phyloP scores from a whole-genome alignment of 2,888 invertebrate genomes.

The Chesias legatella region DNA sequence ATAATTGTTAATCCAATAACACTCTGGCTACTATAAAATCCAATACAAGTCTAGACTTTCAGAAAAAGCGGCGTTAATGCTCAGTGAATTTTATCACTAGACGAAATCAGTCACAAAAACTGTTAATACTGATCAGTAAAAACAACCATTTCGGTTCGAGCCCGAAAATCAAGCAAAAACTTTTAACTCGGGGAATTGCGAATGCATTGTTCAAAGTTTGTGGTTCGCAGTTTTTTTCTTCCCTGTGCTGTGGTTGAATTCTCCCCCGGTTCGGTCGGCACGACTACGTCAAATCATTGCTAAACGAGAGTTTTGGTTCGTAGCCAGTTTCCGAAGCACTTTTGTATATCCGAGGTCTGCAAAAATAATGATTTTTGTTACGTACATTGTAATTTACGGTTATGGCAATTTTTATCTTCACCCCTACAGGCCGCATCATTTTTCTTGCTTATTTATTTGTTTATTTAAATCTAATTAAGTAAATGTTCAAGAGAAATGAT shows the following conservation, averaged over 20 bases:
- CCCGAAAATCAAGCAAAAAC: slow-evolving; percentile 20
- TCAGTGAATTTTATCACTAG: neutral
- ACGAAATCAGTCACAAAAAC: slow-evolving; percentile 1
- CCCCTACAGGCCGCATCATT: too few relatives aligned
- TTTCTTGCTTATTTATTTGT: too few relatives aligned
- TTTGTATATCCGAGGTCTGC: slow-evolving; percentile 35
- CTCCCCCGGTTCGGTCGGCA: slow-evolving; percentile 21
- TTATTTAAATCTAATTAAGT: too few relatives aligned
- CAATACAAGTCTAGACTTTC: too few relatives aligned
- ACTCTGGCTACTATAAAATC: too few relatives aligned
- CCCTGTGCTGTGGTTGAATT: slow-evolving; percentile 32
- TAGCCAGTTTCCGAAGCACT: slow-evolving; percentile 40
- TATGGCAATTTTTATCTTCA: slow-evolving; percentile 2
- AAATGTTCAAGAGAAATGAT: too few relatives aligned
- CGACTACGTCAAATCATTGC: slow-evolving; percentile 43
- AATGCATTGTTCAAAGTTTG: slow-evolving; percentile 32
- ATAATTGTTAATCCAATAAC: too few relatives aligned
- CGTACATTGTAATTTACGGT: slow-evolving; percentile 5
- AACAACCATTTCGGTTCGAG: slow-evolving; percentile 9
- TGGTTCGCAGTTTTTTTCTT: slow-evolving; percentile 33
- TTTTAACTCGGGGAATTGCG: slow-evolving; percentile 22
- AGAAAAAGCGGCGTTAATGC: too few relatives aligned
- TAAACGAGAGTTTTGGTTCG: slow-evolving; percentile 44
- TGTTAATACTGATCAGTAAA: slow-evolving; percentile 4
- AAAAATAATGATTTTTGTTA: slow-evolving; percentile 5